A percentile compares a stretch with the other conserved stretches of the same genome.
Conservation (phyloP, 2,797 vertebrate species). For the Knipowitschia caucasica region DNA sequence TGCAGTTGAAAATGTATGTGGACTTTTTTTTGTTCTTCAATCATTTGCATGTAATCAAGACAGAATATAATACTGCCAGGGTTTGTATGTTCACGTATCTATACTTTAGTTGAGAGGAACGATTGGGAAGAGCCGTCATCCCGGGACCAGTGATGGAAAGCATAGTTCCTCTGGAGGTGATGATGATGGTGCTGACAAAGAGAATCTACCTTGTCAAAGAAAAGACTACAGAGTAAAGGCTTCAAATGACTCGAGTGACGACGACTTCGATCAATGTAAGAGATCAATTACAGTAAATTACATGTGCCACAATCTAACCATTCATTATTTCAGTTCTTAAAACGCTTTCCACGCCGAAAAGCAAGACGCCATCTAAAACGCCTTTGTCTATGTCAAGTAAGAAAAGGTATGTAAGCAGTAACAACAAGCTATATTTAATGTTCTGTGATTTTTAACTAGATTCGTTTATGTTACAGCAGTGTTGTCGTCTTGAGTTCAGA, state of each 20-base stretch:
- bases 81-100: no score
- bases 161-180: conserved; percentile 18
- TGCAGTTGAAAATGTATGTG: conserved; percentile 61
- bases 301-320: background rate
- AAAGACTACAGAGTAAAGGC: conserved; percentile 29
- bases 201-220: conserved; percentile 43
- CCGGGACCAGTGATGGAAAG: conserved; percentile 26
- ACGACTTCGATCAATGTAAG: conserved; percentile 80
- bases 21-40: background rate
- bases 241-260: conserved; percentile 73
- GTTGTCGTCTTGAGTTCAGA: conserved; percentile 67
- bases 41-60: no score
- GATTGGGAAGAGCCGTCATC: conserved; percentile 54
- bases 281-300: conserved; percentile 9
- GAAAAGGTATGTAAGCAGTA: conserved; percentile 31
- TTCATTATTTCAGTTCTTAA: conserved; percentile 54
- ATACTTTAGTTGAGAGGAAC: conserved; percentile 53
- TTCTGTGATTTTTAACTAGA: background rate
- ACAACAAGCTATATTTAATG: background rate
- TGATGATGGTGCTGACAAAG: conserved; percentile 57
- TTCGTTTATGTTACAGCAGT: conserved; percentile 39
- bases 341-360: conserved; percentile 50
- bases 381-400: conserved; percentile 36
- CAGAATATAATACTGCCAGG: background rate
- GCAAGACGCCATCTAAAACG: conserved; percentile 33